Base-by-base conservation (phyloP, 1,140 invertebrate species). In the Tyrophagus putrescentiae region DNA sequence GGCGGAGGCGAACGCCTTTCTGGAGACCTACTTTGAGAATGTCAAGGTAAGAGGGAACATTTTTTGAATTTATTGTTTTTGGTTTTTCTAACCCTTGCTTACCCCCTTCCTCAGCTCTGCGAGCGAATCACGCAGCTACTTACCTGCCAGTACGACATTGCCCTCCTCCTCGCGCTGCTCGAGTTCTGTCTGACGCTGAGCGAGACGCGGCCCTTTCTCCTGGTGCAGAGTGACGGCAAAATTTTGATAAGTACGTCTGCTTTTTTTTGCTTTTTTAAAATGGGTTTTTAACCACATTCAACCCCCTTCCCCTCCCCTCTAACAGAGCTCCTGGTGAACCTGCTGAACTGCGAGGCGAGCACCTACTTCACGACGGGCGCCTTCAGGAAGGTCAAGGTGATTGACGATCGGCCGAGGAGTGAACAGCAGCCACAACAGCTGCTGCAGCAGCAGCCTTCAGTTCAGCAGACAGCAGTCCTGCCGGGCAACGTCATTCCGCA, bases 121-220 rank as follows among this genome's bases (percentile, higher is more conserved):
- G 33, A 48, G 32, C 16, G 63, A 21, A 41, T 64, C 27, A 62
- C 56, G 23, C 54, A 64, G 39, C 39, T 64, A 13, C 42, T 64
- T 29, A 64, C 63, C 2, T 63, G 63, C 57, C 60, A 64, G 23
- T 64, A 64, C 39, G 63, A 64, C 48, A 64, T 64, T 16, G 45
- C 52, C 16, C 23, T 64, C 23, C 18, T 64, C 11, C 33, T 62
- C 6, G 16, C 63, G 13, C 32, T 57, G 21, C 28, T 64, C 7
- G 63, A 64, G 42, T 64, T 36, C 57, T 64, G 63, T 36, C 48
- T 58, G 7, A 34, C 48, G 31, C 28, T 64, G 7, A 59, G 60
- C 6, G 57, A 64, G 52, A n/a, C 28, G 7, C 36, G 57, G n/a
- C 63, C 63, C 13, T 21, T 31, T 25, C 27, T 60, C 34, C 34